Conservation (phyloP, 1,140 invertebrate genomes). For the Nymphalis io region DNA sequence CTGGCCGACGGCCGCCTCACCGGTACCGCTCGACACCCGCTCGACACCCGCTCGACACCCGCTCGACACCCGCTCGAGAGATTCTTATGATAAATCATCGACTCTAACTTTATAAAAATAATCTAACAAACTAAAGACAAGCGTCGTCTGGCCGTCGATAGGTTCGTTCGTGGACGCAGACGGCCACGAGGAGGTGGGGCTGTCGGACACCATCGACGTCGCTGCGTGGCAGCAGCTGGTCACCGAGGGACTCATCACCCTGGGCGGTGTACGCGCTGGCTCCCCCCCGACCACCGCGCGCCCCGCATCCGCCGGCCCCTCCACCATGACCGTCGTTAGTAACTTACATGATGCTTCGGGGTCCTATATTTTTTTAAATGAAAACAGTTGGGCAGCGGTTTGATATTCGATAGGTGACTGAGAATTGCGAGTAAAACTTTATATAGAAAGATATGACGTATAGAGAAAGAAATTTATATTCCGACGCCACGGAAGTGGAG, state of each 20-base stretch:
- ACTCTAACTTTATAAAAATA: too few species aligned
- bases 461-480: too few species aligned
- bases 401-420: too few species aligned
- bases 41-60: too few species aligned
- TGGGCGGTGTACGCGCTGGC: conserved; percentile 58
- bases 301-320: conserved; percentile 29
- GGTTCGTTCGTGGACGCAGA: conserved; percentile 75
- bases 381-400: too few species aligned
- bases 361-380: too few species aligned
- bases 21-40: conserved; percentile 30
- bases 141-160: background rate
- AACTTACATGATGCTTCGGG: background rate
- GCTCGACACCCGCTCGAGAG: too few species aligned
- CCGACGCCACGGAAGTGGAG: too few species aligned
- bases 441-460: too few species aligned
- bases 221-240: conserved; percentile 83
- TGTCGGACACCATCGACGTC: conserved; percentile 78
- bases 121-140: too few species aligned
- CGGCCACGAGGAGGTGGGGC: conserved; percentile 74
- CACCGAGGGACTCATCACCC: conserved; percentile 68
- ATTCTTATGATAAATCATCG: too few species aligned
- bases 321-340: conserved; percentile 14
- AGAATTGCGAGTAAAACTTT: too few species aligned
- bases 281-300: conserved; percentile 19
- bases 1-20: conserved; percentile 44